Evolutionary conservation across 2,888 invertebrate genomes (phyloP).

Genomic region (Vanessa cardui): DNA sequence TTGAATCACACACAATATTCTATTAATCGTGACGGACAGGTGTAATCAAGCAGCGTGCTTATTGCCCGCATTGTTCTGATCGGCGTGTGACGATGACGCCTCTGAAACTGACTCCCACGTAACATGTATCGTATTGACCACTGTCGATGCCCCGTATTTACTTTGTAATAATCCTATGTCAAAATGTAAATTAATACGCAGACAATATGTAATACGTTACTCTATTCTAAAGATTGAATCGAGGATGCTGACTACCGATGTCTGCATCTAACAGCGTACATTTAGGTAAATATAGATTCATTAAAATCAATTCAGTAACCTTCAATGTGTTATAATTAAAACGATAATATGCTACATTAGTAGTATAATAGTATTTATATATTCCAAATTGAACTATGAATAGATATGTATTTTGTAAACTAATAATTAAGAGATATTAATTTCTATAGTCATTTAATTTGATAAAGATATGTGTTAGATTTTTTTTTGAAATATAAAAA

Average conservation of each 20-base stretch:
- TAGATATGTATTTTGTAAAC: too few relatives aligned
- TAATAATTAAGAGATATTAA: too few relatives aligned
- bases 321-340: too few relatives aligned
- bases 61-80: conserved; percentile 53
- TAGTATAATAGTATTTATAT: too few relatives aligned
- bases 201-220: too few relatives aligned
- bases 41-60: conserved; percentile 72
- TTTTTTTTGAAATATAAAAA: not conserved
- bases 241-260: not conserved
- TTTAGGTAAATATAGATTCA: too few relatives aligned
- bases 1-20: conserved; percentile 80
- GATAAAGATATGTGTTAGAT: too few relatives aligned
- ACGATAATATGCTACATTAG: too few relatives aligned
- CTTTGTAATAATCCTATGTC: conserved; percentile 4
- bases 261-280: not conserved
- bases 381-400: too few relatives aligned
- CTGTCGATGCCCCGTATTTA: not conserved
- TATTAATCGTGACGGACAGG: conserved; percentile 81
- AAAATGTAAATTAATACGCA: not conserved
- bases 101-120: conserved; percentile 46
- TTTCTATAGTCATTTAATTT: too few relatives aligned
- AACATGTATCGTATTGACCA: conserved; percentile 30
- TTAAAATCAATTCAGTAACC: too few relatives aligned
- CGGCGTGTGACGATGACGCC: conserved; percentile 51
- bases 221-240: not conserved